phyloP scores from a whole-genome alignment of 2,797 vertebrate genomes.

The Euthynnus affinis region DNA sequence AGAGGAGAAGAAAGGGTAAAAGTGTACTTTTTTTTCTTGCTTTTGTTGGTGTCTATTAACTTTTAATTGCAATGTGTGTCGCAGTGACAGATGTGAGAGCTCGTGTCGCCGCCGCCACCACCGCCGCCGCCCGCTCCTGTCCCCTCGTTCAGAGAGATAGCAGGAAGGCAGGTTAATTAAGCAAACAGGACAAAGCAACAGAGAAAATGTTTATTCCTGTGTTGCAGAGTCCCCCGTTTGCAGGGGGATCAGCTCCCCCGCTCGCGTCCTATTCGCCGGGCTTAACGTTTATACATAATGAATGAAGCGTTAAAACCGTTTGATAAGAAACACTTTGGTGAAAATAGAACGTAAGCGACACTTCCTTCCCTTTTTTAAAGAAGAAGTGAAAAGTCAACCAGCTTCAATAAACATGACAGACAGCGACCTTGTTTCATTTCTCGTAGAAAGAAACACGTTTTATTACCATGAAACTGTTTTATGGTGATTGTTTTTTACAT shows the following conservation, averaged over 20 bases:
- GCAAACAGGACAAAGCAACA: constrained; percentile 57
- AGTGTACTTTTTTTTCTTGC: constrained; percentile 65
- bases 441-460: constrained; percentile 5
- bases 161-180: constrained; percentile 70
- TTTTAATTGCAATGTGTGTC: constrained; percentile 82
- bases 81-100: constrained; percentile 76
- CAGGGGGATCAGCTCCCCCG: constrained; percentile 52
- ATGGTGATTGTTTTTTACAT: not conserved
- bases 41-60: constrained; percentile 79
- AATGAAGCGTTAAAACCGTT: constrained; percentile 56
- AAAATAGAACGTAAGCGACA: constrained; percentile 16
- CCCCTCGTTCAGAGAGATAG: constrained; percentile 62
- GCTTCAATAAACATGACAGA: not conserved
- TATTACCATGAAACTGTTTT: not conserved
- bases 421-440: not conserved
- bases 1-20: constrained; percentile 64
- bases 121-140: no score
- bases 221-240: constrained; percentile 32
- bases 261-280: constrained; percentile 46
- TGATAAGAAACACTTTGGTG: constrained; percentile 43
- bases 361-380: constrained; percentile 37
- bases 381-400: constrained; percentile 19
- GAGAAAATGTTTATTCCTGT: constrained; percentile 64
- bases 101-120: constrained; percentile 43
- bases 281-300: constrained; percentile 61